These are phyloP conservation scores for Zeus faber DNA, from an alignment of 2,113 vertebrate genomes.

Conservation along the genomic window DNA sequence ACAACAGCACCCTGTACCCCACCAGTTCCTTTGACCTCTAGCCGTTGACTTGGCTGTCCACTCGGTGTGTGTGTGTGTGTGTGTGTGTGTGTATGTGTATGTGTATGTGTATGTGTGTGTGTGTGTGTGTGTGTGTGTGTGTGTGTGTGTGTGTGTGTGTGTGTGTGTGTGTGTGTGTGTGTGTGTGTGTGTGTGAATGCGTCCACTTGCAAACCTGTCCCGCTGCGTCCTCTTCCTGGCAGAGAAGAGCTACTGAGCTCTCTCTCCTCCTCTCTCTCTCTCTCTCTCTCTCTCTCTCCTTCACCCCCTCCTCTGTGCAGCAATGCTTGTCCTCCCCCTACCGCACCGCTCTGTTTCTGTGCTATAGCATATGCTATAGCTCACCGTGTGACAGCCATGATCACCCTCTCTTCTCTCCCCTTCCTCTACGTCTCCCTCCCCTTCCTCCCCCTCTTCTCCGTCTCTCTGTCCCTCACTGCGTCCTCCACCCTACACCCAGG, in stretches of 20 bases:
- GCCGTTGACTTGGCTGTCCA: not conserved
- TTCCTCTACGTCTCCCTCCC: slow-evolving; percentile 28
- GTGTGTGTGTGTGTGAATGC: slow-evolving; percentile 32
- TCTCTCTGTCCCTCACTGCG: slow-evolving; percentile 26
- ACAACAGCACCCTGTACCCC: not conserved
- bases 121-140: not conserved
- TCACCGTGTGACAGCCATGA: slow-evolving; percentile 67
- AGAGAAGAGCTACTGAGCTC: slow-evolving; percentile 55
- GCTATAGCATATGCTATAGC: slow-evolving; percentile 69
- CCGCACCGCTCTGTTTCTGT: slow-evolving; percentile 66
- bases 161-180: slow-evolving; percentile 20
- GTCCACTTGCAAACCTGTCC: slow-evolving; percentile 50
- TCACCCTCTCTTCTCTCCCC: slow-evolving; percentile 30
- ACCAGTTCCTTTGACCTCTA: not conserved
- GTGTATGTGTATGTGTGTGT: slow-evolving; percentile 4
- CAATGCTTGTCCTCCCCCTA: slow-evolving; percentile 64
- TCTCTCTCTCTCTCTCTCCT: slow-evolving; percentile 27
- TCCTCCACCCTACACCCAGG: slow-evolving; percentile 54
- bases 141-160: not conserved
- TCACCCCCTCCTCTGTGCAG: slow-evolving; percentile 45
- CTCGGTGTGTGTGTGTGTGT: slow-evolving; percentile 4
- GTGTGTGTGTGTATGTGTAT: slow-evolving; percentile 22
- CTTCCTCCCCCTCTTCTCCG: slow-evolving; percentile 5
- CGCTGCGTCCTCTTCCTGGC: slow-evolving; percentile 35
- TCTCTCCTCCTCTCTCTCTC: slow-evolving; percentile 17